Evolutionary conservation across 2,888 invertebrate genomes (phyloP), one percentile per base, ranked within the genome.

Genomic region (Steinernema scapterisci): DNA sequence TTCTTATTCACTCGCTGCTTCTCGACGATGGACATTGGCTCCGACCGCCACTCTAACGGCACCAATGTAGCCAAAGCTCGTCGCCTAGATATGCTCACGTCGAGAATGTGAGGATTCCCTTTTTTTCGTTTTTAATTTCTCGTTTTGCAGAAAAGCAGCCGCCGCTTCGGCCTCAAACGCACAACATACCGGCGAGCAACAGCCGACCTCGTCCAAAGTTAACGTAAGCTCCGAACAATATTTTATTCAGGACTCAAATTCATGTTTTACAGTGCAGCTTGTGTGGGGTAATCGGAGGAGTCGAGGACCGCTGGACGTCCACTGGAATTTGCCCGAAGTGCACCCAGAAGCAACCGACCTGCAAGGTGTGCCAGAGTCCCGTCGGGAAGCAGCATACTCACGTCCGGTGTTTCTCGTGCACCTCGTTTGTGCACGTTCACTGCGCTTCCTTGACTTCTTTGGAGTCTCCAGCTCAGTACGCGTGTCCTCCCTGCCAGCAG

Each of bases 21-120:
- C 31, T 31, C 27, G 63, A 63, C 63, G 63, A 63, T 63, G 63
- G 63, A 25, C 63, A 27, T 63, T 27, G 63, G 63, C 63, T 63
- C 63, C 31, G 63, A 63, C 63, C 5, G 16, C 5, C 19, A 16
- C 63, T 16, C 63, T 63, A 63, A 63, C 63, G 31, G 63, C 38
- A 27, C 63, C 63, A 16, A 16, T 16, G 23, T 16, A 3, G 63
- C 31, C 31, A 27, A 63, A 31, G 23, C 63, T 13, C 63, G 63
- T 63, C 63, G 63, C 23, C 27, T 63, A 11, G 63, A 63, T 27
- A 38, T 21, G 27, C 25, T 63, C 63, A 27, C 63, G 11, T 63
- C 63, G 16, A 63, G 63, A 63, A 16, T 27, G 63, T 63, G n/a
- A 63, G 63, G 27, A 16, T 16, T 25, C 27, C 5, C 5, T 38